These are phyloP conservation scores for Anoncus sp. DNA, from an alignment of 2,888 invertebrate genomes.

Conservation along the genomic window DNA sequence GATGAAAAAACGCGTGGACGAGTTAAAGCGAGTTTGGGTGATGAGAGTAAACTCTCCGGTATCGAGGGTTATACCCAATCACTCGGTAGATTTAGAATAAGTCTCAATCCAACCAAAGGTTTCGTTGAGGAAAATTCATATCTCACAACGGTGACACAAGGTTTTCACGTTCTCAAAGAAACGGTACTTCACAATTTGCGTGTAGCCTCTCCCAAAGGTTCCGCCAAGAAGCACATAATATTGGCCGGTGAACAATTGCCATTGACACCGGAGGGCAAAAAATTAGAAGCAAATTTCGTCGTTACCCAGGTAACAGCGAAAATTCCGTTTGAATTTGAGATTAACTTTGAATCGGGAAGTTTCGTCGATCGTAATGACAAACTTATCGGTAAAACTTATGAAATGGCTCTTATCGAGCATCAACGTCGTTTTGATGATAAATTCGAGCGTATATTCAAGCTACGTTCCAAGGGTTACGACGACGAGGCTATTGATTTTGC, in stretches of 20 bases:
- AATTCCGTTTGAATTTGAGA: constrained; percentile 92
- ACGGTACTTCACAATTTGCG: constrained; percentile 89
- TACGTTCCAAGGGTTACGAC: constrained; percentile 89
- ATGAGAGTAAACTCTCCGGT: constrained; percentile 85
- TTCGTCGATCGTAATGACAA: constrained; percentile 85
- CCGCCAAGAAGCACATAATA: constrained; percentile 85
- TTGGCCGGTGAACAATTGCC: constrained; percentile 87
- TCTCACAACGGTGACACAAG: constrained; percentile 89
- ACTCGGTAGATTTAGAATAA: constrained; percentile 90
- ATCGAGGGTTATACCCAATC: constrained; percentile 91
- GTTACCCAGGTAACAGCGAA: constrained; percentile 91
- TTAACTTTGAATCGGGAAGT: constrained; percentile 92
- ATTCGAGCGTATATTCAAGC: constrained; percentile 92
- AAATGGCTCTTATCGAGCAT: constrained; percentile 86
- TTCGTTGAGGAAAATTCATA: constrained; percentile 89
- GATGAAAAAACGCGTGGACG: constrained; percentile 89
- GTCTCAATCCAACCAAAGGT: constrained; percentile 83
- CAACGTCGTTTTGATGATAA: constrained; percentile 88
- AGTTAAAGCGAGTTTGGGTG: constrained; percentile 83
- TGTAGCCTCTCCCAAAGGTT: constrained; percentile 85
- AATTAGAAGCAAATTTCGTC: constrained; percentile 89
- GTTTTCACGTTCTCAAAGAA: constrained; percentile 90
- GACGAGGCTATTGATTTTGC: constrained; percentile 90
- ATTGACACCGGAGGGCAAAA: constrained; percentile 78
- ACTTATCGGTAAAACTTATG: constrained; percentile 87